Percentiles rank a stretch among this genome's conserved stretches.
phyloP scores from a whole-genome alignment of 1,140 invertebrate species.

The Zophobas morio region DNA sequence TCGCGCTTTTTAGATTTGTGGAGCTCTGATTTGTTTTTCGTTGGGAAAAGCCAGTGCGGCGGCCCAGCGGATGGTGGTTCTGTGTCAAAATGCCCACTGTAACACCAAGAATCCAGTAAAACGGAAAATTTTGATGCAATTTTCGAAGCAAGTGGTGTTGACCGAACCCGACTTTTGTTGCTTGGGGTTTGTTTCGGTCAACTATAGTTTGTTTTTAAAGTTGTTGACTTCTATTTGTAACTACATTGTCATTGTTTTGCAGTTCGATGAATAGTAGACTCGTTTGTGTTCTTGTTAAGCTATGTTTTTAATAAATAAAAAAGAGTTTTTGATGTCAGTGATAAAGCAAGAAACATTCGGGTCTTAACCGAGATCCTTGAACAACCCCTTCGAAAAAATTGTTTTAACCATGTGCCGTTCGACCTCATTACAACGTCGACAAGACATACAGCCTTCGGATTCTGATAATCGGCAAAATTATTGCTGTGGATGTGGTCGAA shows the following conservation, averaged over 20 bases:
- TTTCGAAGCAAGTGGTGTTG: constrained; percentile 3
- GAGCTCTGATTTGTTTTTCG: constrained; percentile 13
- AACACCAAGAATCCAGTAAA: background rate
- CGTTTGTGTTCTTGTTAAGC: no score
- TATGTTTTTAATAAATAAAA: no score
- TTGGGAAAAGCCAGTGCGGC: background rate
- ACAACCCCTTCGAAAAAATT: no score
- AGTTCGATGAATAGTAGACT: background rate
- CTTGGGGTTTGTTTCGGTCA: constrained; percentile 4
- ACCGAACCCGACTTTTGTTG: background rate
- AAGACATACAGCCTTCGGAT: no score
- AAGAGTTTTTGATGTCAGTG: no score
- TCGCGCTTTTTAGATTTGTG: constrained; percentile 10
- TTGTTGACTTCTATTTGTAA: constrained; percentile 8
- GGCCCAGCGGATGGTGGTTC: background rate
- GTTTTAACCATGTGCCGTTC: no score
- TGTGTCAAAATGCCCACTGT: constrained; percentile 6
- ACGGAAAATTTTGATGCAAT: background rate
- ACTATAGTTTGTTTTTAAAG: background rate
- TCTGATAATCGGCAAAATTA: no score
- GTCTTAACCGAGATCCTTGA: no score
- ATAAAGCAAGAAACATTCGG: no score
- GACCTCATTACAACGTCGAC: no score
- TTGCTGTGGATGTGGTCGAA: no score
- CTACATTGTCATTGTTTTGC: constrained; percentile 10